Percentiles rank a stretch among this genome's conserved stretches.
phyloP scores from a whole-genome alignment of 2,797 vertebrate species.

The Acipenser transmontanus region DNA sequence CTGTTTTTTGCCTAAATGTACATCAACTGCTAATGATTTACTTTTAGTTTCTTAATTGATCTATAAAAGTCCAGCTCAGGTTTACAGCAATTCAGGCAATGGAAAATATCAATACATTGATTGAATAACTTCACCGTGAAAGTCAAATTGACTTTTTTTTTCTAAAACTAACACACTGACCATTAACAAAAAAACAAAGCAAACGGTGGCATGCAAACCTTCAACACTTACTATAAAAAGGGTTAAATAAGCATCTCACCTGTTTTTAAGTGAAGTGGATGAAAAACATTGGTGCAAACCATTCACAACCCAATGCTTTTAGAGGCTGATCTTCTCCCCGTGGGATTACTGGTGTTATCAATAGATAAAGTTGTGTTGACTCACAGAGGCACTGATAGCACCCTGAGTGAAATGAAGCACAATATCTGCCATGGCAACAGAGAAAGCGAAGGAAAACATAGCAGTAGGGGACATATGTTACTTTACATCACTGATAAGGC shows the following conservation, averaged over 20 bases:
- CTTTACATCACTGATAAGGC: too few species aligned
- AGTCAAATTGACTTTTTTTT: too few species aligned
- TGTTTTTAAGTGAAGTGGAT: conserved; percentile 27
- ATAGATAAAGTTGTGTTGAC: conserved; percentile 48
- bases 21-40: too few species aligned
- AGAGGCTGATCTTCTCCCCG: conserved; percentile 45
- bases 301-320: conserved; percentile 30
- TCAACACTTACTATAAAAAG: background rate
- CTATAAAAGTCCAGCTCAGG: too few species aligned
- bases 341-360: conserved; percentile 39
- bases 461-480: too few species aligned
- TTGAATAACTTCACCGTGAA: too few species aligned
- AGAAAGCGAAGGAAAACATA: background rate
- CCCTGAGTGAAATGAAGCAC: conserved; percentile 30
- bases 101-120: too few species aligned
- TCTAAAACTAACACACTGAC: too few species aligned
- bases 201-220: background rate
- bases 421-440: conserved; percentile 46
- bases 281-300: conserved; percentile 7
- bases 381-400: conserved; percentile 33
- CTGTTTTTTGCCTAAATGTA: too few species aligned
- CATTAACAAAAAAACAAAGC: background rate
- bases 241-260: conserved; percentile 42
- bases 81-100: too few species aligned
- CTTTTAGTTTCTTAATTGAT: too few species aligned